phyloP scores from a whole-genome alignment of 2,797 vertebrate species.

The Moxostoma hubbsi region DNA sequence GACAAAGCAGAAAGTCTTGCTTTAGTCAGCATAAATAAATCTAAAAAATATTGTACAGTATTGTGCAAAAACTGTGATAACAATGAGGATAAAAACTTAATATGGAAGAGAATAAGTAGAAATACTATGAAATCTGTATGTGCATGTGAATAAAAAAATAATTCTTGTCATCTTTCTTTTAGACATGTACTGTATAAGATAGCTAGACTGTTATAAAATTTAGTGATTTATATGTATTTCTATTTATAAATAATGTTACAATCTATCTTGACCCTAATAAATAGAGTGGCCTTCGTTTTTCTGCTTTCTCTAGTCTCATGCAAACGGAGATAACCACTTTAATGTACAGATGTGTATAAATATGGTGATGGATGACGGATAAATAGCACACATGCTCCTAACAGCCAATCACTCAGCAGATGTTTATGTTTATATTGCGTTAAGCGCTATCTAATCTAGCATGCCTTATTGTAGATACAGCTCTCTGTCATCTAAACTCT shows the following conservation, averaged over 20 bases:
- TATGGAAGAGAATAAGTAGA: neutral
- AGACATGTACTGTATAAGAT: neutral
- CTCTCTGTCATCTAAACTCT: slow-evolving; percentile 30
- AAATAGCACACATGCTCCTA: slow-evolving; percentile 44
- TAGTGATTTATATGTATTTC: neutral
- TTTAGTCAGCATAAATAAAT: slow-evolving; percentile 55
- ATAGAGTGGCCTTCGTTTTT: neutral
- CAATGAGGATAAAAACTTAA: neutral
- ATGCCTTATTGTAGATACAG: slow-evolving; percentile 19
- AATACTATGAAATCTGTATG: neutral
- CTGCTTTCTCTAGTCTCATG: slow-evolving; percentile 5
- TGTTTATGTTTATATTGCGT: slow-evolving; percentile 53
- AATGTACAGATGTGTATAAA: slow-evolving; percentile 32
- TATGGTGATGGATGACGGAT: neutral
- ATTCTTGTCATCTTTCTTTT: neutral
- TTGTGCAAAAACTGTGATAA: slow-evolving; percentile 14
- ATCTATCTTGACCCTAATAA: neutral
- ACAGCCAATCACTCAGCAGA: slow-evolving; percentile 51
- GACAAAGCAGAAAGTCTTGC: slow-evolving; percentile 56
- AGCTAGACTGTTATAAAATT: neutral
- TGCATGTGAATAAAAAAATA: neutral
- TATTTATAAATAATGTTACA: neutral
- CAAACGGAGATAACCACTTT: slow-evolving; percentile 33
- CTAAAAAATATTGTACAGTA: slow-evolving; percentile 40
- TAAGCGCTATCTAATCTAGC: slow-evolving; percentile 48